Conservation (phyloP, 2,888 invertebrate species). For the Acanthococcus lagerstroemiae region DNA sequence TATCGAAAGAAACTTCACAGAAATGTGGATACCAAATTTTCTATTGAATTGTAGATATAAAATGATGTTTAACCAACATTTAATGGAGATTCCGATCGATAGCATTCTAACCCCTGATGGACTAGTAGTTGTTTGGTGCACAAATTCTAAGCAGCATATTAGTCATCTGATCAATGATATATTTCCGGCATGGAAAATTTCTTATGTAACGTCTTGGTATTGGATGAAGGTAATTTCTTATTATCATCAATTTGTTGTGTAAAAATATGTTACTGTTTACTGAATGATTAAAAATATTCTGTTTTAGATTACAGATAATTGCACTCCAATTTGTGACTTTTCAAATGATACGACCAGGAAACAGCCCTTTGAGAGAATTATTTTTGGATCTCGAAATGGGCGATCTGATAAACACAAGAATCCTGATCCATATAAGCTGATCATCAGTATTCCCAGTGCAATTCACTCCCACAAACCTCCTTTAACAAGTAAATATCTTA, state of each 20-base stretch:
- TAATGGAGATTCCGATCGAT: slow-evolving; percentile 60
- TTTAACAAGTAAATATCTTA: slow-evolving; percentile 52
- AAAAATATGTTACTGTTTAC: not conserved
- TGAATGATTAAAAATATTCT: slow-evolving; percentile 1
- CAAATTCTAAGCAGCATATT: slow-evolving; percentile 67
- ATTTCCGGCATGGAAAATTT: slow-evolving; percentile 68
- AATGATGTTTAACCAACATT: slow-evolving; percentile 66
- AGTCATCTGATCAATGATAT: slow-evolving; percentile 57
- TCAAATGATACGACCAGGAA: slow-evolving; percentile 52
- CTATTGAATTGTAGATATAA: slow-evolving; percentile 50
- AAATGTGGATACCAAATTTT: not conserved
- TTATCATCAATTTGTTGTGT: not conserved
- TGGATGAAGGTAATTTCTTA: slow-evolving; percentile 62
- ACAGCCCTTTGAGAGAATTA: slow-evolving; percentile 77
- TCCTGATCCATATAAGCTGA: slow-evolving; percentile 47
- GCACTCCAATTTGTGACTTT: slow-evolving; percentile 59
- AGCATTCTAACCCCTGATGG: slow-evolving; percentile 52
- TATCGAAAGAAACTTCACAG: not conserved
- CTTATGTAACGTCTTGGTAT: slow-evolving; percentile 62
- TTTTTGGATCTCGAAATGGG: slow-evolving; percentile 48
- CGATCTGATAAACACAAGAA: slow-evolving; percentile 30
- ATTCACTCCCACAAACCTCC: slow-evolving; percentile 95
- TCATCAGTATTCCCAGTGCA: slow-evolving; percentile 80
- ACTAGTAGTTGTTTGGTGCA: slow-evolving; percentile 82
- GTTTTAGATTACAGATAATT: slow-evolving; percentile 53